Percentiles rank a stretch among this genome's conserved stretches.
These are phyloP conservation scores for Apamea crenata DNA, from an alignment of 2,888 invertebrate species.

Conservation along the genomic window DNA sequence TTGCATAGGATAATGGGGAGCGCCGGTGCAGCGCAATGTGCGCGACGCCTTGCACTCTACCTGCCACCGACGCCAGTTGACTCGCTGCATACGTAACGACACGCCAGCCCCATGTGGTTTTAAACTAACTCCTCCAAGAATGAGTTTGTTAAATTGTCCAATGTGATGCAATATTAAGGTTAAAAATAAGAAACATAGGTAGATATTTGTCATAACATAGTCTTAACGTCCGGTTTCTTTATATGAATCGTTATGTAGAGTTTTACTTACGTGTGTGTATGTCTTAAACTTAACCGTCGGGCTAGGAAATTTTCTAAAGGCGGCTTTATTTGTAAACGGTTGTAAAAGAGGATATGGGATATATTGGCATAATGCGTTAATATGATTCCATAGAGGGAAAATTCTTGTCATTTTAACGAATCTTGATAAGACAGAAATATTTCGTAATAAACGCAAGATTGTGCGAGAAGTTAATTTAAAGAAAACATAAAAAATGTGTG, in stretches of 20 bases:
- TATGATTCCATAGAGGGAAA: not conserved
- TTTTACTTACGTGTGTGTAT: not conserved
- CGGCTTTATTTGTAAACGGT: not conserved
- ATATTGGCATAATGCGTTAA: not conserved
- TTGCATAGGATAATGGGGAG: conserved; percentile 88
- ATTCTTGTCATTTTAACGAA: not conserved
- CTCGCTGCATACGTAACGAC: conserved; percentile 70
- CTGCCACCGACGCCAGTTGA: conserved; percentile 58
- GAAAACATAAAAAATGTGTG: not conserved
- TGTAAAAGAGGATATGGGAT: not conserved
- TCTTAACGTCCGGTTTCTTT: not conserved
- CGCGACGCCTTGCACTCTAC: conserved; percentile 69
- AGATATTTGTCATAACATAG: not conserved
- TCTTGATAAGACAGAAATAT: not conserved
- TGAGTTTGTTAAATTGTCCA: conserved; percentile 30
- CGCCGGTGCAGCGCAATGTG: conserved; percentile 76
- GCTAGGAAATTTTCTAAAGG: not conserved
- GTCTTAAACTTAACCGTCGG: not conserved
- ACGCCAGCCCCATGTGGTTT: conserved; percentile 55
- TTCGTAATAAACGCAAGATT: conserved; percentile 4
- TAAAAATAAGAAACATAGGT: not conserved
- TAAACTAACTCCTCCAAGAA: conserved; percentile 56
- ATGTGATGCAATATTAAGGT: conserved; percentile 5
- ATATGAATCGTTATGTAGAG: too few species aligned
- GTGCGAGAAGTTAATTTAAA: not conserved